Base-by-base conservation (phyloP, 2,888 invertebrate species). In the Stegana nigrithorax region DNA sequence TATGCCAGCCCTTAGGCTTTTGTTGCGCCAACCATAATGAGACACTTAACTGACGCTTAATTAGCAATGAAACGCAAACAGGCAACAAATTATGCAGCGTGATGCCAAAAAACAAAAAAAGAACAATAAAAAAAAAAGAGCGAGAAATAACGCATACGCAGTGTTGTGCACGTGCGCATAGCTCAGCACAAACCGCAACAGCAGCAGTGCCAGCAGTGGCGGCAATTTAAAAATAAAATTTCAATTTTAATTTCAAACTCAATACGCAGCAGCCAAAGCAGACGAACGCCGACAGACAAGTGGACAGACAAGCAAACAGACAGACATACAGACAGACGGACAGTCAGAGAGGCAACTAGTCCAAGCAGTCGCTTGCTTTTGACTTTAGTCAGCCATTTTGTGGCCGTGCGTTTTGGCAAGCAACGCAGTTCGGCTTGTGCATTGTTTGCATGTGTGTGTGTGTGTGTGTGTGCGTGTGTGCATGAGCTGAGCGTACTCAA, bases 161-260 rank as follows among this genome's bases (percentile, higher is more conserved):
- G 21, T 32, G 53, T 17, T 12, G 29, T 14, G n/a, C 32, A 32
- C 12, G 21, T 21, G 32, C 32, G 53, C 10, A 23, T 25, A 50
- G 50, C 17, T 17, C 2, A 26, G n/a, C 27, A 5, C 26, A 50
- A 50, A 50, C 26, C 50, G 17, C 4, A 26, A 14, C 26, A 6
- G 7, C 76, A 73, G 65, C 71, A 73, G 67, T n/a, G n/a, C n/a
- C n/a, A n/a, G n/a, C n/a, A n/a, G n/a, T n/a, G n/a, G n/a, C n/a
- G n/a, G 69, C 69, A 74, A 69, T 70, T 70, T 66, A 64, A 78
- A n/a, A 73, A 78, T 76, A 78, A 74, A n/a, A 78, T 75, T 78
- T 70, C 62, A 75, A 78, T 72, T 75, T 78, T 78, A 74, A 78
- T 75, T 78, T 78, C 67, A 78, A 76, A 76, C 77, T 71, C 61